These are phyloP conservation scores for Carlito syrichta DNA, from an alignment of 2,113 vertebrate species.

Conservation along the genomic window DNA sequence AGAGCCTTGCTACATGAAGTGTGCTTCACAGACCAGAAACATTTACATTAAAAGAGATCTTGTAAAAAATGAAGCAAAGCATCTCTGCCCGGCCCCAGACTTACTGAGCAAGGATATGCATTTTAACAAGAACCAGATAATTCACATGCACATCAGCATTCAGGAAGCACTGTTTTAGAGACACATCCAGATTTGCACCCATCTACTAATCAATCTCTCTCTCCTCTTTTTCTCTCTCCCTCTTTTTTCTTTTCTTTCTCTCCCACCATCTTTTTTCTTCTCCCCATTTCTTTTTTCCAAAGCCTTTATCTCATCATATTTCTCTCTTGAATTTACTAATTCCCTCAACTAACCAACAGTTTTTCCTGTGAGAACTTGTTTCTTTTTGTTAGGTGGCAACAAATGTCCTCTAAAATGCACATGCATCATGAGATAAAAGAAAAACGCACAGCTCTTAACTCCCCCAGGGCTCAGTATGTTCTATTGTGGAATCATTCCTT, in stretches of 20 bases:
- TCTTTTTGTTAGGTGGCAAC: neutral
- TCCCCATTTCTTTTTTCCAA: neutral
- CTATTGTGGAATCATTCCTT: neutral
- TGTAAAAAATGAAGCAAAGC: neutral
- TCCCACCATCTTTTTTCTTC: neutral
- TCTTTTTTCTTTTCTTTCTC: neutral
- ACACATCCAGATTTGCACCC: neutral
- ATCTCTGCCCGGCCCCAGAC: neutral
- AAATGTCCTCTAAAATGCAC: neutral
- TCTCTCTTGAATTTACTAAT: neutral
- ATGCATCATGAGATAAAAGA: neutral
- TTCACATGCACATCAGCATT: neutral
- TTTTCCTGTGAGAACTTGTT: neutral
- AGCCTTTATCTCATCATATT: neutral
- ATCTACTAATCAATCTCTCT: neutral
- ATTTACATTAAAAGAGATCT: neutral
- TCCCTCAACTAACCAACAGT: neutral
- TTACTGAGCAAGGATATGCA: neutral
- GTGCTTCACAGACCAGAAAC: neutral
- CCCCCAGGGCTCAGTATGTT: neutral
- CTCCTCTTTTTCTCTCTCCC: neutral
- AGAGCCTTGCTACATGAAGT: fast-evolving
- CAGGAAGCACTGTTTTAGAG: neutral
- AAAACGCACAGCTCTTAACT: neutral
- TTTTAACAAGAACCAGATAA: neutral